These are phyloP conservation scores for Chlorocebus sabaeus DNA, from an alignment of 2,113 vertebrate species.

Conservation along the genomic window DNA sequence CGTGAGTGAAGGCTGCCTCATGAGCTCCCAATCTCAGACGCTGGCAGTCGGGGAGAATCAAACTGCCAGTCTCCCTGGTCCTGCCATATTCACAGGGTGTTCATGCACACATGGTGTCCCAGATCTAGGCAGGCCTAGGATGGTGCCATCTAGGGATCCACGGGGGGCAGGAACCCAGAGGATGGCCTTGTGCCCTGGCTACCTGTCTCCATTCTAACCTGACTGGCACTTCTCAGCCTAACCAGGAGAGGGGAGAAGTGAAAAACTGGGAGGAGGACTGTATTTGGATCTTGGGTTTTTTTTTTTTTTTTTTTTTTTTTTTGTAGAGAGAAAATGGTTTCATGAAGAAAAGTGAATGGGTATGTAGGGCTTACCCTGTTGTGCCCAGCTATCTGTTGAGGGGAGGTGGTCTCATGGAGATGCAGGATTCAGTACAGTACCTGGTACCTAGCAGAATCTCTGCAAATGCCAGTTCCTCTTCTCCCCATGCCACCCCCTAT, in stretches of 20 bases:
- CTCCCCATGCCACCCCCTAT: accelerated
- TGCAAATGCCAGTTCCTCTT: neutral
- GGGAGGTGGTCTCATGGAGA: neutral
- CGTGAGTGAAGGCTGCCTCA: neutral
- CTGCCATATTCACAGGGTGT: neutral
- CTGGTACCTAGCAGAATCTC: neutral
- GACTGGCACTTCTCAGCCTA: neutral
- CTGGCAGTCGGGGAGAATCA: neutral
- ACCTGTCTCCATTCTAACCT: neutral
- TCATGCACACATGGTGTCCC: neutral
- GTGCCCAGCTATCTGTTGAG: neutral
- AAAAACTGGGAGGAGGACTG: neutral
- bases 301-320: neutral
- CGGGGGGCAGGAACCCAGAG: neutral
- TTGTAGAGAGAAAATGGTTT: neutral
- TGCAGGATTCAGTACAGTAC: neutral
- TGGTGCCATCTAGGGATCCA: neutral
- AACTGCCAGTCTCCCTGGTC: neutral
- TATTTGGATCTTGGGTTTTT: neutral
- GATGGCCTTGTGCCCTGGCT: neutral
- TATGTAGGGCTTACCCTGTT: neutral
- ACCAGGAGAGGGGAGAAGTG: neutral
- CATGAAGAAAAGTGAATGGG: neutral
- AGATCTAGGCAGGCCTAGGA: neutral
- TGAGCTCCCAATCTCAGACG: neutral